A percentile compares a stretch with the other conserved stretches of the same genome.
Evolutionary conservation across 2,113 vertebrate genomes (phyloP).

Genomic region (Chaetodon trifascialis): DNA sequence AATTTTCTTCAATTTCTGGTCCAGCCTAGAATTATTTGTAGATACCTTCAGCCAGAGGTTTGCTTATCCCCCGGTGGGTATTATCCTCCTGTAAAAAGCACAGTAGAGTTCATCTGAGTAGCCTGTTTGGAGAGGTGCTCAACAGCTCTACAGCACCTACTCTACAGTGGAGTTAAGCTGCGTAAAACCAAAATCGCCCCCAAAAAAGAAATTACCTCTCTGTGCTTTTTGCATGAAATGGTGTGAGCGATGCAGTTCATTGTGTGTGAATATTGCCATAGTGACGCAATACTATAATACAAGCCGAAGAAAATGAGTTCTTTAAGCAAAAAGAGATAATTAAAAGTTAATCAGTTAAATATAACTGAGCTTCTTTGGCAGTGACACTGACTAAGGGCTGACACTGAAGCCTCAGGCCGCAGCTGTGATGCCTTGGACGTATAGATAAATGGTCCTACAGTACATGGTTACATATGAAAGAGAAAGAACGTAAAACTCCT

Average conservation of each 20-base stretch:
- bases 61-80: conserved; percentile 19
- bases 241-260: conserved; percentile 8
- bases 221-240: conserved; percentile 15
- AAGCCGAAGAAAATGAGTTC: neutral
- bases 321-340: neutral
- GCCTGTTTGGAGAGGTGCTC: conserved; percentile 48
- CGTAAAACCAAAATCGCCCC: conserved; percentile 32
- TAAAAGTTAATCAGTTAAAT: neutral
- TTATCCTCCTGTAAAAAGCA: conserved; percentile 38
- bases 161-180: conserved; percentile 44
- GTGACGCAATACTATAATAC: neutral
- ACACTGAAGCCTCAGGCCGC: neutral
- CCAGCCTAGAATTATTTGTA: conserved; percentile 3
- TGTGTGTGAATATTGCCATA: conserved; percentile 16
- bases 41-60: conserved; percentile 17
- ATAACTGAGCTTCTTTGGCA: neutral
- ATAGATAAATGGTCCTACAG: neutral
- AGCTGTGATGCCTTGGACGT: neutral
- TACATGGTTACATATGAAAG: neutral
- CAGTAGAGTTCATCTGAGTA: conserved; percentile 36
- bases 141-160: conserved; percentile 40
- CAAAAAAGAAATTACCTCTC: conserved; percentile 33
- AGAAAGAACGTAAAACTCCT: neutral
- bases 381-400: conserved; percentile 4
- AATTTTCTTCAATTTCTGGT: neutral